Evolutionary conservation across 2,113 vertebrate species (phyloP).

Genomic region (Leptobrachium ailaonicum): DNA sequence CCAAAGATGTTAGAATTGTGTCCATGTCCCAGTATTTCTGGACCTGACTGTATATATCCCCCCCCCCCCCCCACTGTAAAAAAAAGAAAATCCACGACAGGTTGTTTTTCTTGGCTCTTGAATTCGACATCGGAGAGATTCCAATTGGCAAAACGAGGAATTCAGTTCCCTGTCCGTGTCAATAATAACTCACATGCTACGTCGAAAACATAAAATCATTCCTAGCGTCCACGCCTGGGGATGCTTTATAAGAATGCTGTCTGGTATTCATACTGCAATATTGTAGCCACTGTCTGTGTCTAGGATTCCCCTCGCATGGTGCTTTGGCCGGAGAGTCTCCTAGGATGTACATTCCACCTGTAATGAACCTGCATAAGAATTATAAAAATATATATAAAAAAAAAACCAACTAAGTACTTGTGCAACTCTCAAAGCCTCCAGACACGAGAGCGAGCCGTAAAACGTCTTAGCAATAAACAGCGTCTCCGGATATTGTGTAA

Average conservation of each 20-base stretch:
- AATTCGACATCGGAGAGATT: slow-evolving; percentile 27
- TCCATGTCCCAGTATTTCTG: too few species aligned
- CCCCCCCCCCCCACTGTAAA: too few species aligned
- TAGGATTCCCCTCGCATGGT: slow-evolving; percentile 8
- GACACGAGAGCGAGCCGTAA: not conserved
- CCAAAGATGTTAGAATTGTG: too few species aligned
- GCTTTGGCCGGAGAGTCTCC: not conserved
- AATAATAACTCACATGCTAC: slow-evolving; percentile 33
- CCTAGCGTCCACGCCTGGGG: slow-evolving; percentile 14
- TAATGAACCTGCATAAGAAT: not conserved
- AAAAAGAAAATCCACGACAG: too few species aligned
- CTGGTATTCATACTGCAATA: slow-evolving; percentile 31
- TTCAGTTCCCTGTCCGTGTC: slow-evolving; percentile 11
- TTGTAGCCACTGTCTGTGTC: slow-evolving; percentile 13
- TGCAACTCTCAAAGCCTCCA: too few species aligned
- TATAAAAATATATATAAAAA: not conserved
- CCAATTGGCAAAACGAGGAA: slow-evolving; percentile 32
- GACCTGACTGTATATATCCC: too few species aligned
- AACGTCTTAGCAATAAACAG: slow-evolving; percentile 14
- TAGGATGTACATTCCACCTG: not conserved
- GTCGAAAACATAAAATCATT: not conserved
- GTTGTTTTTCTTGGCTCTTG: not conserved
- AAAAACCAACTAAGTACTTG: too few species aligned
- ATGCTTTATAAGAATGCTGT: slow-evolving; percentile 24
- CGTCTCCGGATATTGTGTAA: slow-evolving; percentile 42